Percentiles rank a stretch among this genome's conserved stretches.
Evolutionary conservation across 2,113 vertebrate species (phyloP).

Genomic region (Parus major): DNA sequence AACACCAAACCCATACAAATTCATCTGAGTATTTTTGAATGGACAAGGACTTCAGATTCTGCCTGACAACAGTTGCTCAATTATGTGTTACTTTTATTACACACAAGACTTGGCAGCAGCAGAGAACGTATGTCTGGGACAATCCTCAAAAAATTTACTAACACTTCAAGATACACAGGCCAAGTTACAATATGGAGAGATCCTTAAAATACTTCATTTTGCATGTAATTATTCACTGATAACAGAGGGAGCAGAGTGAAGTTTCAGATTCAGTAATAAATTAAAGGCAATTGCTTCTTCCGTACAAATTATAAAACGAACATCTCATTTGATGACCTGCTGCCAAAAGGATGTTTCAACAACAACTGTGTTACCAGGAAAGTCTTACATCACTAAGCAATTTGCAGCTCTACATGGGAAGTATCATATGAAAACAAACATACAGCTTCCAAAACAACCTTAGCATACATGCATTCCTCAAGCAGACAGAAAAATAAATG

Average conservation of each 20-base stretch:
- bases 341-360: constrained; percentile 40
- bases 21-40: constrained; percentile 33
- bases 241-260: constrained; percentile 6
- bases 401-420: neutral
- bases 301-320: accelerated
- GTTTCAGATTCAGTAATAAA: neutral
- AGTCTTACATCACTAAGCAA: neutral
- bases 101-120: constrained; percentile 45
- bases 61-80: constrained; percentile 63
- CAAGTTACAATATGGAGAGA: constrained; percentile 55
- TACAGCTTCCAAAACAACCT: neutral
- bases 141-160: constrained; percentile 36
- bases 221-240: constrained; percentile 40
- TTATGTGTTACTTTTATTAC: constrained; percentile 58
- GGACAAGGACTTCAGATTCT: constrained; percentile 38
- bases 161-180: constrained; percentile 41
- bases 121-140: constrained; percentile 44
- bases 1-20: neutral
- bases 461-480: neutral
- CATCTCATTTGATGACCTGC: neutral
- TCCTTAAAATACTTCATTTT: constrained; percentile 47
- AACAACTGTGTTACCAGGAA: constrained; percentile 22
- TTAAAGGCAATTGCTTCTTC: neutral
- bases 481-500: neutral
- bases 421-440: neutral